Conservation (phyloP, 2,113 vertebrate genomes). For the Papio anubis region DNA sequence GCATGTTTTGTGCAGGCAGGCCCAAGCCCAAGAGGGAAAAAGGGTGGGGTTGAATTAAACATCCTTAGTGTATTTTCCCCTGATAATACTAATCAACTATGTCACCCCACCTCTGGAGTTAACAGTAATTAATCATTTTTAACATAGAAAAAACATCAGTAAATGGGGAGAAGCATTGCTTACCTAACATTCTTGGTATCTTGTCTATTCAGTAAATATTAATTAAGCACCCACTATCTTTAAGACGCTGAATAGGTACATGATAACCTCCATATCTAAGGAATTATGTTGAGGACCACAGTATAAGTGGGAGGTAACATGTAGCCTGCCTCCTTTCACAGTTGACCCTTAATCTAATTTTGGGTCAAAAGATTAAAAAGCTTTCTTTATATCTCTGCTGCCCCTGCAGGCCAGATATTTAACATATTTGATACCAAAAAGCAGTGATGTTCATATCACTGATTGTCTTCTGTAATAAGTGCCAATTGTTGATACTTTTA, state of each 20-base stretch:
- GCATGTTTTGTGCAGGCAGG: background rate
- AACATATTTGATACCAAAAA: background rate
- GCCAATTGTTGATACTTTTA: background rate
- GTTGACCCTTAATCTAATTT: background rate
- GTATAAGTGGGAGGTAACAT: background rate
- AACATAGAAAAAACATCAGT: background rate
- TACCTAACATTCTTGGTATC: background rate
- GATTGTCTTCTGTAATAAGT: background rate
- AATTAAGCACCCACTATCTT: background rate
- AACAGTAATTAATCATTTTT: slow-evolving; percentile 8
- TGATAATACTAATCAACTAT: background rate
- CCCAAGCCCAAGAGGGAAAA: background rate
- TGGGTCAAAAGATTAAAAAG: background rate
- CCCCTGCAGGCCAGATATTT: background rate
- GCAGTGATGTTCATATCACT: background rate
- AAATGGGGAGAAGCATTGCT: background rate
- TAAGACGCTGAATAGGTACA: background rate
- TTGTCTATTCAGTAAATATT: background rate
- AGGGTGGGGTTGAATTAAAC: background rate
- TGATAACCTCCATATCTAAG: background rate
- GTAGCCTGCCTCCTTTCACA: background rate
- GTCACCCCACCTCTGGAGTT: background rate
- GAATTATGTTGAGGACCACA: background rate
- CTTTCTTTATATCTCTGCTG: background rate
- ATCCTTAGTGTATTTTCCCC: background rate